These are phyloP conservation scores for Steromphala cineraria DNA, from an alignment of 2,888 invertebrate species.

Conservation along the genomic window DNA sequence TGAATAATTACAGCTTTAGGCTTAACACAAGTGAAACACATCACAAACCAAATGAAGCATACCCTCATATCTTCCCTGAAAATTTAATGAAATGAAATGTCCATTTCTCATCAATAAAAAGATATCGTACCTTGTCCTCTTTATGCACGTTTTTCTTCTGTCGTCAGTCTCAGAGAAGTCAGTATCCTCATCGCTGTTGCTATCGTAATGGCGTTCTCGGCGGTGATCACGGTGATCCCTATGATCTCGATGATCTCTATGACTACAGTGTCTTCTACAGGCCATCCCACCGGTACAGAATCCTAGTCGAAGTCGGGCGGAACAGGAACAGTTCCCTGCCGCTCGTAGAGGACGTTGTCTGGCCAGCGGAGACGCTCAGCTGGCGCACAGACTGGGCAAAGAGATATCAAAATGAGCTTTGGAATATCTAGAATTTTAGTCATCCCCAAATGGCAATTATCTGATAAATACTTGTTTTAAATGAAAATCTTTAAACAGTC, in stretches of 20 bases:
- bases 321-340: not conserved
- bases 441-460: too few relatives aligned
- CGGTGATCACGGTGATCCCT: slow-evolving; percentile 50
- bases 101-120: too few relatives aligned
- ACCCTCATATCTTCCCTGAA: too few relatives aligned
- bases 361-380: slow-evolving; percentile 1
- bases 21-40: too few relatives aligned
- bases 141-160: slow-evolving; percentile 67
- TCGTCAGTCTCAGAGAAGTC: slow-evolving; percentile 69
- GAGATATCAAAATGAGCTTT: too few relatives aligned
- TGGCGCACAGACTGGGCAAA: not conserved
- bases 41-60: too few relatives aligned
- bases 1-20: not conserved
- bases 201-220: slow-evolving; percentile 57
- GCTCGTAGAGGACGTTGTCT: not conserved
- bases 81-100: too few relatives aligned
- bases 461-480: too few relatives aligned
- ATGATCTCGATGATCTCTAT: slow-evolving; percentile 32
- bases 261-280: slow-evolving; percentile 27
- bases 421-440: too few relatives aligned
- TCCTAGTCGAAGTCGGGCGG: not conserved
- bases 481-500: too few relatives aligned
- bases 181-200: slow-evolving; percentile 66
- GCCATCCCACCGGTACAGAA: slow-evolving; percentile 3
- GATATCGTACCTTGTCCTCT: slow-evolving; percentile 59